phyloP scores from a whole-genome alignment of 2,888 invertebrate species.

The Yponomeuta plumbellus region DNA sequence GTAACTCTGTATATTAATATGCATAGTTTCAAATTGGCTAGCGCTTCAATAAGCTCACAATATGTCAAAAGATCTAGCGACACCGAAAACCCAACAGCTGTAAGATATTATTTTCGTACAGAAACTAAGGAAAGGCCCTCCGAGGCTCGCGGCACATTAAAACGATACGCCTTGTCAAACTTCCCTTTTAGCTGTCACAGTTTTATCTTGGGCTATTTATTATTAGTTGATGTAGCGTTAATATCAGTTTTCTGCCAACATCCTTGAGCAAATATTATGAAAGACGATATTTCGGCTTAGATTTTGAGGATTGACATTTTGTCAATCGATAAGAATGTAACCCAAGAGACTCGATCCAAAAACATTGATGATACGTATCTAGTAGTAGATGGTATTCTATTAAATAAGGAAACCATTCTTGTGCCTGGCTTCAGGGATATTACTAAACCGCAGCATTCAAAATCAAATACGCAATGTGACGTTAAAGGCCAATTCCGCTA shows the following conservation, averaged over 20 bases:
- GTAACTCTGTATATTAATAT: too few relatives aligned
- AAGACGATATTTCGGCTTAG: background rate
- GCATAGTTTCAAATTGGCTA: background rate
- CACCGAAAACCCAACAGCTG: background rate
- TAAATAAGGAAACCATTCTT: too few relatives aligned
- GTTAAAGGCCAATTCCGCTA: background rate
- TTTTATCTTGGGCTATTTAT: conserved; percentile 54
- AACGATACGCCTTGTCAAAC: conserved; percentile 40
- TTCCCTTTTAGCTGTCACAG: conserved; percentile 56
- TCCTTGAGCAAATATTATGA: background rate
- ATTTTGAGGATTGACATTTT: too few relatives aligned
- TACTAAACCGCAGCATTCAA: background rate
- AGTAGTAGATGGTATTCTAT: too few relatives aligned
- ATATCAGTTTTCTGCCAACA: conserved; percentile 12
- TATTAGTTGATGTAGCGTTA: conserved; percentile 33
- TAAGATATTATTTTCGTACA: background rate
- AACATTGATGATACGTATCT: too few relatives aligned
- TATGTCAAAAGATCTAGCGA: background rate
- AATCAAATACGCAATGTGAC: background rate
- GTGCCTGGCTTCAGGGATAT: too few relatives aligned
- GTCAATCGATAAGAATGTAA: too few relatives aligned
- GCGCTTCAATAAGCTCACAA: background rate
- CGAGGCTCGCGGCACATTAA: conserved; percentile 27
- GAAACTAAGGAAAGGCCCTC: conserved; percentile 1
- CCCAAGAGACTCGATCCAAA: too few relatives aligned